Conservation (phyloP, 2,113 vertebrate genomes). For the Phrynosoma blainvillii region DNA sequence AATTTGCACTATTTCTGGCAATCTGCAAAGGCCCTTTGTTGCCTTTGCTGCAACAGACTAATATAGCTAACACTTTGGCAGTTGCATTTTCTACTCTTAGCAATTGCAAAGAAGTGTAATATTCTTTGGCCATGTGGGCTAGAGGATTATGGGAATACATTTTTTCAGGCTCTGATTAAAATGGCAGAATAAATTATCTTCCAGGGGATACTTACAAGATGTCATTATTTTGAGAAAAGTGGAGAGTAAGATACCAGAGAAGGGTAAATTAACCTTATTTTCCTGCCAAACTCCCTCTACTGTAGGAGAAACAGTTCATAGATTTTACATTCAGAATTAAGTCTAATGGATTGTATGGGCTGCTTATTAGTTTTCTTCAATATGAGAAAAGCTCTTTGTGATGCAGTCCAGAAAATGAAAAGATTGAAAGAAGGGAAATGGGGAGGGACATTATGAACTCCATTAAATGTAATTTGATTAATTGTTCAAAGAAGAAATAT, state of each 20-base stretch:
- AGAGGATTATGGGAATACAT: neutral
- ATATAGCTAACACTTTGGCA: neutral
- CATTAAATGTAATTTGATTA: slow-evolving; percentile 45
- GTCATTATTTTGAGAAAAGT: neutral
- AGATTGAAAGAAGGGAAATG: slow-evolving; percentile 40
- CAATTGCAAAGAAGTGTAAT: neutral
- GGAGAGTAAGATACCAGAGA: neutral
- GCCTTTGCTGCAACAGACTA: neutral
- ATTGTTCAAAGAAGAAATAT: slow-evolving; percentile 36
- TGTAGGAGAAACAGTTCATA: slow-evolving; percentile 4
- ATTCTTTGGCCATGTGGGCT: neutral
- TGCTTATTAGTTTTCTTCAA: slow-evolving; percentile 65
- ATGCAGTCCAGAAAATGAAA: slow-evolving; percentile 41
- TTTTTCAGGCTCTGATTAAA: neutral
- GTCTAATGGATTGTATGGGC: slow-evolving; percentile 39
- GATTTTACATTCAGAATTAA: slow-evolving; percentile 43
- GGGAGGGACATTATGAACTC: slow-evolving; percentile 50
- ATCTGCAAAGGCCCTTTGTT: too few species aligned
- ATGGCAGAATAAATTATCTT: neutral
- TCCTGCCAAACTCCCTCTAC: rapidly evolving
- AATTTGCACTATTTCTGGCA: too few species aligned
- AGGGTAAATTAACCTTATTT: neutral
- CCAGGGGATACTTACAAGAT: neutral
- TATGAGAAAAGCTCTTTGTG: slow-evolving; percentile 45
- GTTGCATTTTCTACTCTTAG: neutral